Evolutionary conservation across 92 coral and sea anemone species (phyloP).

Genomic region (Hydrozoanthus gracilis): DNA sequence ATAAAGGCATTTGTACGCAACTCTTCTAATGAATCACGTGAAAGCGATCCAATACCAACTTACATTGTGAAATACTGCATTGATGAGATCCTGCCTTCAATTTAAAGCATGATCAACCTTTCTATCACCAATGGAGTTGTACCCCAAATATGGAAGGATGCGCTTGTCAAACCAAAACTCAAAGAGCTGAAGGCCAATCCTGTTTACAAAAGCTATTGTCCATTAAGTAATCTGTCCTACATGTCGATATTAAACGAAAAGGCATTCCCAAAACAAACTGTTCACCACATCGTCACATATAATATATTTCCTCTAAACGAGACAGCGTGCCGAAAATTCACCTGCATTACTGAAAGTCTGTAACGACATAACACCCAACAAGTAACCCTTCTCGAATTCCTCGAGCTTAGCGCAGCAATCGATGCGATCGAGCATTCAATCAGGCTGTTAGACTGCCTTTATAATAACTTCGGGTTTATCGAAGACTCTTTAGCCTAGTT

Average conservation of each 20-base stretch:
- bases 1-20: neutral
- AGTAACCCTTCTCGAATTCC: slow-evolving; percentile 24
- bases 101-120: neutral
- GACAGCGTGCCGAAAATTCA: slow-evolving; percentile 25
- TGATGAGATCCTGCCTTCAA: slow-evolving; percentile 27
- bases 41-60: slow-evolving; percentile 30
- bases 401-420: slow-evolving; percentile 35
- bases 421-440: slow-evolving; percentile 40
- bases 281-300: slow-evolving; percentile 26
- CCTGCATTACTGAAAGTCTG: slow-evolving; percentile 34
- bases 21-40: slow-evolving; percentile 36
- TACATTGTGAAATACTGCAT: slow-evolving; percentile 33
- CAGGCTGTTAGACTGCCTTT: slow-evolving; percentile 40
- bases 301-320: slow-evolving; percentile 30
- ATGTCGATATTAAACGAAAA: slow-evolving; percentile 42
- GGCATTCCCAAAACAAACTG: slow-evolving; percentile 20
- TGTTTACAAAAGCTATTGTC: slow-evolving; percentile 1
- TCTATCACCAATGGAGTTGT: slow-evolving; percentile 11
- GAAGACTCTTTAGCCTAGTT: slow-evolving; percentile 40
- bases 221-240: slow-evolving; percentile 28
- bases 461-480: slow-evolving; percentile 32
- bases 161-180: slow-evolving; percentile 6
- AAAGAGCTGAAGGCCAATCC: slow-evolving; percentile 18
- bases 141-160: slow-evolving; percentile 16
- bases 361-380: slow-evolving; percentile 40